Evolutionary conservation across 2,113 vertebrate species (phyloP).

Genomic region (Centropus bengalensis): DNA sequence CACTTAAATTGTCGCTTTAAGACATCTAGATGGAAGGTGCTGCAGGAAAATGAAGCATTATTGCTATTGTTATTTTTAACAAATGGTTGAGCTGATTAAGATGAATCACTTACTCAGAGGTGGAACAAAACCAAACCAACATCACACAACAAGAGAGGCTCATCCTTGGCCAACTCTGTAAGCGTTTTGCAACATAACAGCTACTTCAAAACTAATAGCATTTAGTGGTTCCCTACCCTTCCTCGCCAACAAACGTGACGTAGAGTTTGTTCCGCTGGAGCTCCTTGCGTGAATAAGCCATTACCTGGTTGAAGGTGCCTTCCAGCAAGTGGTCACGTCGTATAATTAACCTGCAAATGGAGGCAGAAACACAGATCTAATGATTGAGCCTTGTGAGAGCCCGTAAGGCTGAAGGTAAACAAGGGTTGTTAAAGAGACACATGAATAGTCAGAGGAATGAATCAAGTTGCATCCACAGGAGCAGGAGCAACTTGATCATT

Average conservation of each 20-base stretch:
- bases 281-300: constrained; percentile 97
- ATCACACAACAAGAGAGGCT: not conserved
- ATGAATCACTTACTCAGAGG: not conserved
- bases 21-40: not conserved
- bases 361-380: not conserved
- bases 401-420: not conserved
- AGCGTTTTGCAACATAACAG: not conserved
- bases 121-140: not conserved
- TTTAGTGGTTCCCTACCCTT: constrained; percentile 84
- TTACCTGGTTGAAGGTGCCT: constrained; percentile 98
- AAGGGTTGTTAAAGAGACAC: not conserved
- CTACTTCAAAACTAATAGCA: not conserved
- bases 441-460: not conserved
- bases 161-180: not conserved
- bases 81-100: not conserved
- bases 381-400: not conserved
- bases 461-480: not conserved
- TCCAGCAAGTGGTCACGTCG: constrained; percentile 94
- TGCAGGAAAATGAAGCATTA: not conserved
- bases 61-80: not conserved
- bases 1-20: not conserved
- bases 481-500: not conserved
- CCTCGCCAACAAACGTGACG: constrained; percentile 94
- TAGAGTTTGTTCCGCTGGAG: constrained; percentile 98
- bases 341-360: constrained; percentile 86